Conservation (phyloP, 1,140 invertebrate genomes). For the Bombus sibiricus region DNA sequence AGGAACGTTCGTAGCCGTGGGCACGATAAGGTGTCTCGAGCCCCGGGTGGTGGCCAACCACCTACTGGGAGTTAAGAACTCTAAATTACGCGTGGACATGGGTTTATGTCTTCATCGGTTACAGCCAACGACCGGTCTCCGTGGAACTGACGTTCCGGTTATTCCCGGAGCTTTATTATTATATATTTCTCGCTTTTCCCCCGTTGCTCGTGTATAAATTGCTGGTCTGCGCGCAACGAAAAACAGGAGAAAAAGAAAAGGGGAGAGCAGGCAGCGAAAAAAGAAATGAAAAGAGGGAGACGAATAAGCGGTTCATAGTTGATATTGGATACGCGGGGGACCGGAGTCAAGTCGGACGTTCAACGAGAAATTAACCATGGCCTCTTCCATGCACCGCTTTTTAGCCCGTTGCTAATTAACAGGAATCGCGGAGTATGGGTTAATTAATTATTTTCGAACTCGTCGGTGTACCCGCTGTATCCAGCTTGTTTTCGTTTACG, state of each 20-base stretch:
- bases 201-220: constrained; percentile 41
- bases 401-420: constrained; percentile 47
- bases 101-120: constrained; percentile 80
- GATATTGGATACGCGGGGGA: neutral
- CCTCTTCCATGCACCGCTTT: constrained; percentile 28
- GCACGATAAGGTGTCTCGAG: constrained; percentile 76
- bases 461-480: too few relatives aligned
- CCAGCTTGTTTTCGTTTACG: neutral
- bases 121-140: constrained; percentile 71
- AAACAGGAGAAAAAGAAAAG: neutral
- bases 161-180: constrained; percentile 65
- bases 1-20: constrained; percentile 59
- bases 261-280: neutral
- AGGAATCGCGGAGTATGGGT: constrained; percentile 32
- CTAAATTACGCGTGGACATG: constrained; percentile 81
- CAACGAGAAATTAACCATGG: constrained; percentile 40
- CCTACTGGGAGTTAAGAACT: constrained; percentile 78
- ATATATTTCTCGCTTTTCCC: constrained; percentile 65
- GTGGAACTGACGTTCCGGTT: constrained; percentile 60
- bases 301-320: neutral
- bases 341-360: neutral
- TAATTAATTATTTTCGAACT: constrained; percentile 49
- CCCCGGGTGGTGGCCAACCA: constrained; percentile 78
- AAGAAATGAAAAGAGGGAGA: neutral
- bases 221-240: neutral